phyloP scores from a whole-genome alignment of 2,888 invertebrate genomes.

The Drosophila maculinotata region DNA sequence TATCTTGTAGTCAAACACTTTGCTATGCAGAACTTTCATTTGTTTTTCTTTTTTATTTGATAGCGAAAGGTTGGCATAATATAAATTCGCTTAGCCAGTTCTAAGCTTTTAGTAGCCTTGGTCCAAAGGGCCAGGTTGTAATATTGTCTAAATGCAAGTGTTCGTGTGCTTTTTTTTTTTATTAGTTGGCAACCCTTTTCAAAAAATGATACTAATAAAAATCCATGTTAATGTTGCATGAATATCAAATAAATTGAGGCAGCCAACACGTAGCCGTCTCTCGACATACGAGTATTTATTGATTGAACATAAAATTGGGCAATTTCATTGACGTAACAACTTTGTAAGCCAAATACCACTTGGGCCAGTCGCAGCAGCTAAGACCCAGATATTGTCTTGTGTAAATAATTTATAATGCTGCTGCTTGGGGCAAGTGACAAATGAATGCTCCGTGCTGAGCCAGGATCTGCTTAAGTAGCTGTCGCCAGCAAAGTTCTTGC shows the following conservation, averaged over 20 bases:
- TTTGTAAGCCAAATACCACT: constrained; percentile 54
- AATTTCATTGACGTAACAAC: constrained; percentile 71
- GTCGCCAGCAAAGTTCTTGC: constrained; percentile 44
- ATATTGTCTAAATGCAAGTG: constrained; percentile 32
- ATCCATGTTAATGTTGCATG: constrained; percentile 81
- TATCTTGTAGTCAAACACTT: constrained; percentile 7
- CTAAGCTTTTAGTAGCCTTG: constrained; percentile 56
- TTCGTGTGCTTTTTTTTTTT: constrained; percentile 37
- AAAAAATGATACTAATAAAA: constrained; percentile 81
- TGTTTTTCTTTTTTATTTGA: constrained; percentile 33
- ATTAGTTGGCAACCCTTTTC: constrained; percentile 76
- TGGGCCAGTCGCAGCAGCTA: constrained; percentile 1
- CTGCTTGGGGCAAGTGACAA: constrained; percentile 62
- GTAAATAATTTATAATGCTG: constrained; percentile 70
- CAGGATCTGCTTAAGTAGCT: constrained; percentile 63
- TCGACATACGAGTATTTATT: constrained; percentile 64
- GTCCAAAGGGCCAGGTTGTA: constrained; percentile 7
- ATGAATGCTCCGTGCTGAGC: constrained; percentile 50
- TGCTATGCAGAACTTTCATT: background rate
- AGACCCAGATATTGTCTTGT: constrained; percentile 41
- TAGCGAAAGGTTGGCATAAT: constrained; percentile 53
- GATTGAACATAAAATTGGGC: constrained; percentile 80
- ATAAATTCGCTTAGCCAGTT: constrained; percentile 65
- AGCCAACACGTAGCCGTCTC: constrained; percentile 76
- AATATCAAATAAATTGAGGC: constrained; percentile 79